A percentile compares a stretch with the other conserved stretches of the same genome.
Evolutionary conservation across 2,113 vertebrate species (phyloP).

Genomic region (Puma concolor): DNA sequence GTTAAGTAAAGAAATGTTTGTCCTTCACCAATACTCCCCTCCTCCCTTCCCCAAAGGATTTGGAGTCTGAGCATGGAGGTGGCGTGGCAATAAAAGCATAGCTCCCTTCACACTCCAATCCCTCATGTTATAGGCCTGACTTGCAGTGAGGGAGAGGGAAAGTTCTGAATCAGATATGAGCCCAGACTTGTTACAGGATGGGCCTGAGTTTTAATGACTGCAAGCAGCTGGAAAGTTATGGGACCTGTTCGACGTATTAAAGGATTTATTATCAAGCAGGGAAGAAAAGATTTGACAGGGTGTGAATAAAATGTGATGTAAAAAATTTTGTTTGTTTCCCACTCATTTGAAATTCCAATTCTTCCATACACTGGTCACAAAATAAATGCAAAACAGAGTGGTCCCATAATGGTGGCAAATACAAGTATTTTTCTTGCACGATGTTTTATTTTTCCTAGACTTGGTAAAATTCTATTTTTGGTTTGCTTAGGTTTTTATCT

Average conservation of each 20-base stretch:
- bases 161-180: neutral
- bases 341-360: slow-evolving; percentile 49
- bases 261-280: slow-evolving; percentile 1
- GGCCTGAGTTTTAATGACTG: neutral
- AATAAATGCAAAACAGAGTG: slow-evolving; percentile 49
- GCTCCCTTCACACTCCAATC: neutral
- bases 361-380: neutral
- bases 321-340: slow-evolving; percentile 43
- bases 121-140: neutral
- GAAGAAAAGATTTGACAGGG: slow-evolving; percentile 49
- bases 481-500: slow-evolving; percentile 47
- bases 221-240: neutral
- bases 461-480: slow-evolving; percentile 1
- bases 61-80: neutral
- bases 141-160: neutral
- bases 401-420: neutral
- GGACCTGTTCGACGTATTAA: neutral
- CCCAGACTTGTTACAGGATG: neutral
- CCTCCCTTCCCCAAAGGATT: neutral
- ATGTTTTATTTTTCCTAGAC: slow-evolving; percentile 45
- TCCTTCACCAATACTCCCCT: accelerated
- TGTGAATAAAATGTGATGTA: slow-evolving; percentile 21
- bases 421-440: slow-evolving; percentile 11
- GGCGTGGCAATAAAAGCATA: neutral
- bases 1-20: neutral